A percentile compares a stretch with the other conserved stretches of the same genome.
Evolutionary conservation across 2,888 invertebrate genomes (phyloP).

Genomic region (Apeira syringaria): DNA sequence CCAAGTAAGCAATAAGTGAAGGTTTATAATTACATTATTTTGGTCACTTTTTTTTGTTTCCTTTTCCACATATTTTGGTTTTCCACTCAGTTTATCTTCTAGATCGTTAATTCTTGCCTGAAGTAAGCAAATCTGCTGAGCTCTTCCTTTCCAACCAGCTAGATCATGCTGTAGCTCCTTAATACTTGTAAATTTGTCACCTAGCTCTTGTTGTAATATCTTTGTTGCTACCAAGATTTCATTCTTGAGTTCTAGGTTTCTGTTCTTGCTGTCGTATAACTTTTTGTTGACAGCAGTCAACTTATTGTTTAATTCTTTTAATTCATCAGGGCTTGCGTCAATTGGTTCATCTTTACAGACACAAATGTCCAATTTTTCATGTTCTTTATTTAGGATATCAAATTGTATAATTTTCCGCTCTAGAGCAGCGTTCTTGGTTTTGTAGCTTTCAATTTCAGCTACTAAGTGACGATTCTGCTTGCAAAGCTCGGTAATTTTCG

Average conservation of each 20-base stretch:
- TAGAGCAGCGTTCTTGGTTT: constrained; percentile 82
- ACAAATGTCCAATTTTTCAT: constrained; percentile 59
- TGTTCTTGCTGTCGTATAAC: constrained; percentile 87
- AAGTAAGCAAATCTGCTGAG: constrained; percentile 88
- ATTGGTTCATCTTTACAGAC: constrained; percentile 73
- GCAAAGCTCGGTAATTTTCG: constrained; percentile 87
- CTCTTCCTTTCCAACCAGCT: constrained; percentile 89
- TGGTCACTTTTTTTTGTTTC: constrained; percentile 59
- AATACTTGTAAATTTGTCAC: constrained; percentile 87
- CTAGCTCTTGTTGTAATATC: constrained; percentile 89
- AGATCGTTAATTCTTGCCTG: constrained; percentile 87
- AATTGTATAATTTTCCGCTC: constrained; percentile 77
- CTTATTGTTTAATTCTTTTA: constrained; percentile 85
- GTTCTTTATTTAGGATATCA: constrained; percentile 62
- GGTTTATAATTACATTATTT: constrained; percentile 43
- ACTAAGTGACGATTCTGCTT: constrained; percentile 86
- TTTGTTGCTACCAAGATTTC: constrained; percentile 89
- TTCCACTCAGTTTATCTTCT: constrained; percentile 83
- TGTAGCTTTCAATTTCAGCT: constrained; percentile 84
- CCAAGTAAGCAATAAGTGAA: constrained; percentile 9
- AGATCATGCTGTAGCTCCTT: constrained; percentile 82
- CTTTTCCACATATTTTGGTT: constrained; percentile 47
- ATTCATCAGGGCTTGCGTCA: constrained; percentile 66
- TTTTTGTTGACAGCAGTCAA: constrained; percentile 83
- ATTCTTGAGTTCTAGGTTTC: constrained; percentile 86